Evolutionary conservation across 2,888 invertebrate species (phyloP).

Genomic region (Agriopis aurantiaria): DNA sequence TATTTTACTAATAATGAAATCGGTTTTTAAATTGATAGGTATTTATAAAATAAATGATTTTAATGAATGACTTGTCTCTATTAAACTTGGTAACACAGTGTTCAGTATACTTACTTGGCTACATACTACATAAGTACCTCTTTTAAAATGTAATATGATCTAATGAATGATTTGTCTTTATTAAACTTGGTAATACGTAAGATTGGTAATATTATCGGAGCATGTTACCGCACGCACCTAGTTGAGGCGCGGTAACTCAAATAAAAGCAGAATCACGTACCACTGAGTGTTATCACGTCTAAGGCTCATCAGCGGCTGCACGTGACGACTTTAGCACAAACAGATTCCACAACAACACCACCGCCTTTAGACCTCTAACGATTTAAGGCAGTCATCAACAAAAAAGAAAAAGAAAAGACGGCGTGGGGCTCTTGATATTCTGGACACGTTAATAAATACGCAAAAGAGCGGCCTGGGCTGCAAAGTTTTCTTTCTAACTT

Average conservation of each 20-base stretch:
- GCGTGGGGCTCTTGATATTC: conserved; percentile 59
- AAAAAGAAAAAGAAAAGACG: conserved; percentile 55
- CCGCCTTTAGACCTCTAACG: conserved; percentile 57
- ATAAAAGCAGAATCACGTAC: conserved; percentile 82
- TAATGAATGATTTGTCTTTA: background rate
- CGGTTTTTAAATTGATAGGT: too few species aligned
- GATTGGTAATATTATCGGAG: conserved; percentile 14
- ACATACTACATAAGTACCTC: too few species aligned
- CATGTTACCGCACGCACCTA: conserved; percentile 44
- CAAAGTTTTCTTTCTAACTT: conserved; percentile 84
- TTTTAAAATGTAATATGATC: too few species aligned
- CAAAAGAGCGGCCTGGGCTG: conserved; percentile 75
- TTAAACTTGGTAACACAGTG: too few species aligned
- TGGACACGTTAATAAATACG: conserved; percentile 80
- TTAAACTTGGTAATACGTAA: conserved; percentile 1
- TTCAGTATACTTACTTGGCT: too few species aligned
- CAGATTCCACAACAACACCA: conserved; percentile 82
- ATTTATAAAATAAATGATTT: too few species aligned
- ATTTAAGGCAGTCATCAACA: conserved; percentile 51
- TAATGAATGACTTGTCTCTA: too few species aligned
- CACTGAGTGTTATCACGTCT: conserved; percentile 85
- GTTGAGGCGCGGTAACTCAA: conserved; percentile 70
- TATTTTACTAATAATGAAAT: too few species aligned
- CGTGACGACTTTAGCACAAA: conserved; percentile 85
- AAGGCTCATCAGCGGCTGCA: conserved; percentile 83